Percentiles rank a stretch among this genome's conserved stretches.
Conservation (phyloP, 2,888 invertebrate genomes). For the Chelonus formosanus region DNA sequence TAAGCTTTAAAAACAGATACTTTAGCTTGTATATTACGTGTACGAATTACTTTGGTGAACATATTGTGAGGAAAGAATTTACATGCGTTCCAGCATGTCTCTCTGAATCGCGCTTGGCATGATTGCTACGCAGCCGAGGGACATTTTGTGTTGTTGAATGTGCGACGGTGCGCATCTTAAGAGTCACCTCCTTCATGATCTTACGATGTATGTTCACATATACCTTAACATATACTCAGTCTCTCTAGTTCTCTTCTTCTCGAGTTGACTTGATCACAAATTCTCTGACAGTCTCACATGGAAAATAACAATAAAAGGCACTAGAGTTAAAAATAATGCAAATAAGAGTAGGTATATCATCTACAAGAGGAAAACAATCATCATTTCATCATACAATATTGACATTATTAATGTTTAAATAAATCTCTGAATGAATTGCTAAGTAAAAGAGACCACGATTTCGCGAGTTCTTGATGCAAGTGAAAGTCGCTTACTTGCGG, state of each 20-base stretch:
- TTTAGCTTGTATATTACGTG: slow-evolving; percentile 9
- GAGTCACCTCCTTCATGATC: slow-evolving; percentile 42
- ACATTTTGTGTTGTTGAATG: slow-evolving; percentile 50
- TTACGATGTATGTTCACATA: slow-evolving; percentile 21
- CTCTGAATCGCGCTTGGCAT: slow-evolving; percentile 52
- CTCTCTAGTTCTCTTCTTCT: too few relatives aligned
- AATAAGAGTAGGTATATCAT: too few relatives aligned
- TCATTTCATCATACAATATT: slow-evolving; percentile 5
- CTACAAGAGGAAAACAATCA: background rate
- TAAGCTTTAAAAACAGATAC: too few relatives aligned
- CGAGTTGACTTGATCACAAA: too few relatives aligned
- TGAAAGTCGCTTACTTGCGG: slow-evolving; percentile 45
- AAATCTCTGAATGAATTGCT: slow-evolving; percentile 28
- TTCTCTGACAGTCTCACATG: too few relatives aligned
- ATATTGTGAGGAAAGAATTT: slow-evolving; percentile 53
- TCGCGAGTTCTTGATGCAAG: slow-evolving; percentile 37
- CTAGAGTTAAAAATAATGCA: too few relatives aligned
- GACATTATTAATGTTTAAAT: background rate
- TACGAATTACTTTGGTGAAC: slow-evolving; percentile 27
- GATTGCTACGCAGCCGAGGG: slow-evolving; percentile 56
- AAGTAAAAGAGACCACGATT: slow-evolving; percentile 34
- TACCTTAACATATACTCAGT: too few relatives aligned
- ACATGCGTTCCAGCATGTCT: slow-evolving; percentile 61
- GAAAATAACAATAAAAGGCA: too few relatives aligned
- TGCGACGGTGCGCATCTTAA: slow-evolving; percentile 59